Base-by-base conservation (phyloP, 2,888 invertebrate genomes). In the Synanthedon myopaeformis region DNA sequence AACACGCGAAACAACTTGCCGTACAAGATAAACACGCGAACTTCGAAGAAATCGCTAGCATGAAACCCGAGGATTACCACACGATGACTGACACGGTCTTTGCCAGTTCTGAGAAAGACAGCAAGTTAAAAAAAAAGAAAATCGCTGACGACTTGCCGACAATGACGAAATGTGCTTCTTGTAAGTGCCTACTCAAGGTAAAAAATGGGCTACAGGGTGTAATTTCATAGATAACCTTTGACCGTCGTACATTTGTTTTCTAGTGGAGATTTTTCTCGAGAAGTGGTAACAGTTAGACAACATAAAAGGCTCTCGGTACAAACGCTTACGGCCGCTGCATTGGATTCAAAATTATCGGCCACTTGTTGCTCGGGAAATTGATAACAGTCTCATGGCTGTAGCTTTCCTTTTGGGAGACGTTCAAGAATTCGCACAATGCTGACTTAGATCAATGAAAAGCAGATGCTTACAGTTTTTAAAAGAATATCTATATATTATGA, bases 331-430 rank as follows among this genome's bases (percentile, higher is more conserved):
- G 69, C 63, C 70, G 76, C 68, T 79, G 76, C 77, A 79, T 62
- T 74, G 76, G 73, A 79, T 77, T 79, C 81, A 83, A 79, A 86
- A 84, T 86, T 85, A 87, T 85, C 70, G 79, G 63, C 86, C 85
- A 87, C 87, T 85, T 86, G 86, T 87, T 87, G 86, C 86, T 60
- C 67, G 69, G 76, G 72, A 81, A 84, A 84, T 86, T 86, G 85
- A 86, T 85, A 86, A 84, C 81, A 79, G 74, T 72, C 77, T 80
- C 81, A 78, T 78, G 74, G 61, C 55, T 52, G 70, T 62, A 63
- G 56, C 59, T 58, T 62, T 61, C 63, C 69, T 72, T 84, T 83
- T 79, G 76, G 82, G 76, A 69, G 69, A 70, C 69, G 75, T 76
- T 82, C 78, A 75, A 81, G 76, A 77, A 78, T 73, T 71, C 67